These are phyloP conservation scores for Laothoe populi DNA, from an alignment of 2,888 invertebrate species.

Conservation along the genomic window DNA sequence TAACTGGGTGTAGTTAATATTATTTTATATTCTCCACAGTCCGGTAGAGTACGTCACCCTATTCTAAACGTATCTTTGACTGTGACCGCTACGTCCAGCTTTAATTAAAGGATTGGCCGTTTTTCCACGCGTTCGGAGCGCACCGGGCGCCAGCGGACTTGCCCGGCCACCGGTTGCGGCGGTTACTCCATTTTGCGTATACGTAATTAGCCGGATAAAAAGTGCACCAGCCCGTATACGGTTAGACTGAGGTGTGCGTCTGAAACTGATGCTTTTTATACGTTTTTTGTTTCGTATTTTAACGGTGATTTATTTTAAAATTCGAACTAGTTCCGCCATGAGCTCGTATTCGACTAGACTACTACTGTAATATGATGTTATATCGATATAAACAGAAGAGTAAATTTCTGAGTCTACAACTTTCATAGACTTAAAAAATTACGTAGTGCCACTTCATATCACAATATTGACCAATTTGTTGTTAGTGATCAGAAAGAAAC, in stretches of 20 bases:
- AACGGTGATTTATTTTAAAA: constrained; percentile 20
- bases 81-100: constrained; percentile 51
- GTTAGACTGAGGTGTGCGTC: constrained; percentile 63
- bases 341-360: background rate
- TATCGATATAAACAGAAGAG: too few relatives aligned
- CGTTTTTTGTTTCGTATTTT: constrained; percentile 19
- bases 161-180: constrained; percentile 34
- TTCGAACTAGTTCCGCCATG: constrained; percentile 2
- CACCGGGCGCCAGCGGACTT: constrained; percentile 28
- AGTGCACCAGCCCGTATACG: constrained; percentile 51
- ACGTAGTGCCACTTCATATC: too few relatives aligned
- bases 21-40: background rate
- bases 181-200: constrained; percentile 42
- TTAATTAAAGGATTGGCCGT: constrained; percentile 72
- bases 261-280: constrained; percentile 53
- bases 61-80: constrained; percentile 47
- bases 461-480: too few relatives aligned
- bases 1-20: too few relatives aligned
- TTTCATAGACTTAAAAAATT: too few relatives aligned
- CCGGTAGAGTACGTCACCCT: constrained; percentile 9
- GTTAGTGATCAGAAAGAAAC: too few relatives aligned
- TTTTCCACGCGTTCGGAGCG: constrained; percentile 51
- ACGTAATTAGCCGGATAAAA: constrained; percentile 70
- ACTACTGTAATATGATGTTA: background rate
- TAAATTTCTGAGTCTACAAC: too few relatives aligned